Conservation (phyloP, 2,797 vertebrate species). For the Anabacerthia variegaticeps region DNA sequence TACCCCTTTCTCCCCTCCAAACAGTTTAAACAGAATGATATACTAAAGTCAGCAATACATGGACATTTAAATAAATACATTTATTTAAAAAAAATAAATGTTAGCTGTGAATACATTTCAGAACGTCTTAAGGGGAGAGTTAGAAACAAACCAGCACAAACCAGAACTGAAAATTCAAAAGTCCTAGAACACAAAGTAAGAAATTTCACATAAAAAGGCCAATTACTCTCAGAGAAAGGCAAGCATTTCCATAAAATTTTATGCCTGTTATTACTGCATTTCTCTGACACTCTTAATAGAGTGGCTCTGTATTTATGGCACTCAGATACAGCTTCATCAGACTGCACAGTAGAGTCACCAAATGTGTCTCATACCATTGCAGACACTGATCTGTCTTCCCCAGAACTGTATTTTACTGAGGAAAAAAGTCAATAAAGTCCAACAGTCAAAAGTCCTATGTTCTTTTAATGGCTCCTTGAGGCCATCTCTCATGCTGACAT, state of each 20-base stretch:
- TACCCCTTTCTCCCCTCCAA: not conserved
- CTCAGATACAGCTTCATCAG: slow-evolving; percentile 7
- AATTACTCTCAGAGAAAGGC: slow-evolving; percentile 18
- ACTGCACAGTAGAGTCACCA: slow-evolving; percentile 37
- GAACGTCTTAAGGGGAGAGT: not conserved
- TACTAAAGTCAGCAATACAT: not conserved
- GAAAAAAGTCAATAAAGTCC: slow-evolving; percentile 52
- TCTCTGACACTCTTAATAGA: slow-evolving; percentile 13
- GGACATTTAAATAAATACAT: not conserved
- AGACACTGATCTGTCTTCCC: slow-evolving; percentile 64
- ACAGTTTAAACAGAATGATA: not conserved
- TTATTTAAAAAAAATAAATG: not conserved
- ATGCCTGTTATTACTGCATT: slow-evolving; percentile 16
- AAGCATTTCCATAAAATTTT: slow-evolving; percentile 19
- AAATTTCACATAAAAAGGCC: slow-evolving; percentile 19
- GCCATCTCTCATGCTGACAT: slow-evolving; percentile 74
- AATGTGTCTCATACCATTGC: slow-evolving; percentile 11
- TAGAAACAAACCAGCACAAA: slow-evolving; percentile 5
- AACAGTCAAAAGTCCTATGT: slow-evolving; percentile 73
- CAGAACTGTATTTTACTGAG: slow-evolving; percentile 61
- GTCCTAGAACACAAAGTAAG: not conserved
- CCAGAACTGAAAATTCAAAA: not conserved
- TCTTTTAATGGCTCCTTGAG: slow-evolving; percentile 78
- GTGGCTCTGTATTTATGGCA: not conserved
- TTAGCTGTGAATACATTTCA: not conserved